Conservation (phyloP, 2,888 invertebrate genomes). For the Coenonympha glycerion region DNA sequence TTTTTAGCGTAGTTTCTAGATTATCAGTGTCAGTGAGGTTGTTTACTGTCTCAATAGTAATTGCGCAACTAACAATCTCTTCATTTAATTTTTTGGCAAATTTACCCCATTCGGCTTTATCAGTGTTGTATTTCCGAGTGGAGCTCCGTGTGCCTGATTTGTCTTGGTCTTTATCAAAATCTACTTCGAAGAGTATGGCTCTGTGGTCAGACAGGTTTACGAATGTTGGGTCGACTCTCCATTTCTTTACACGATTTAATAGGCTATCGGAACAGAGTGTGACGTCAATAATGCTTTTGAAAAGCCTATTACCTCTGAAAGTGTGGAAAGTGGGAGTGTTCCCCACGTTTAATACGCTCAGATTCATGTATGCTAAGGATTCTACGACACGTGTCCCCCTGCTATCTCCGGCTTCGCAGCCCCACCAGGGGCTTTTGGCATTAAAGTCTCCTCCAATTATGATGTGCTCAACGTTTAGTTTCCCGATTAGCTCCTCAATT, state of each 20-base stretch:
- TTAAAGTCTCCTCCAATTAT: conserved; percentile 7
- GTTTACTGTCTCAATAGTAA: background rate
- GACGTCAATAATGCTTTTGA: background rate
- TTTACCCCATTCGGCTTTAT: background rate
- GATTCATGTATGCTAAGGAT: background rate
- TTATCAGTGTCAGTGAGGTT: background rate
- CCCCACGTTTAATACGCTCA: background rate
- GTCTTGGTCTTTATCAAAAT: background rate
- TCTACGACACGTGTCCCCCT: background rate
- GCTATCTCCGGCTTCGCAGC: background rate
- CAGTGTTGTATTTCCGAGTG: background rate
- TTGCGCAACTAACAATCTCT: background rate
- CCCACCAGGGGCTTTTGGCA: conserved; percentile 16
- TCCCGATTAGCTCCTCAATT: background rate
- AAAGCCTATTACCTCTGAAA: background rate
- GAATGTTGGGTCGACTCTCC: background rate
- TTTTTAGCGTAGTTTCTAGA: background rate
- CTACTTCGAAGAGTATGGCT: too few species aligned
- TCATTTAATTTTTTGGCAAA: background rate
- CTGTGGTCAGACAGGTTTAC: background rate
- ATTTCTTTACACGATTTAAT: background rate
- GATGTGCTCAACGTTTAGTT: background rate
- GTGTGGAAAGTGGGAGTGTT: background rate
- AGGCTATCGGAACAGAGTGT: background rate
- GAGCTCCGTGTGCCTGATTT: background rate